phyloP scores from a whole-genome alignment of 2,888 invertebrate genomes.

The Carcina quercana region DNA sequence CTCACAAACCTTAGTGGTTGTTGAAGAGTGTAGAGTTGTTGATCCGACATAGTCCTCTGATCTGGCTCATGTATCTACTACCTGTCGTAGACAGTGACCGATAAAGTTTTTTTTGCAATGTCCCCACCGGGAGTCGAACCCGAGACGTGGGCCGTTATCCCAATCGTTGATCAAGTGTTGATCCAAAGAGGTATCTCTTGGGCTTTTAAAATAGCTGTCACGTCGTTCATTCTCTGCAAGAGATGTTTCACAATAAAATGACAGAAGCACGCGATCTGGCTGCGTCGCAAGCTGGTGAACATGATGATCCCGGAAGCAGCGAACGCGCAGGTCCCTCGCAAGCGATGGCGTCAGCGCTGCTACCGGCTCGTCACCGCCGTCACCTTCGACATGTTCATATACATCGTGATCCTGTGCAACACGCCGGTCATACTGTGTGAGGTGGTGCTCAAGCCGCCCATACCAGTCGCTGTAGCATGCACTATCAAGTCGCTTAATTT shows the following conservation, averaged over 20 bases:
- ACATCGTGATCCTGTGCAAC: conserved; percentile 53
- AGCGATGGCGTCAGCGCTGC: conserved; percentile 45
- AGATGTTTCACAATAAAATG: background rate
- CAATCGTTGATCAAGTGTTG: too few species aligned
- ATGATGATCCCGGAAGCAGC: conserved; percentile 46
- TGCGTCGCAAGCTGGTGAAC: conserved; percentile 52
- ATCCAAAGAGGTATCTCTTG: too few species aligned
- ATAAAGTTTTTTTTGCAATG: too few species aligned
- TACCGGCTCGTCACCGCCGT: conserved; percentile 43
- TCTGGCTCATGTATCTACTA: too few species aligned
- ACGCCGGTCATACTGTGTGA: conserved; percentile 60
- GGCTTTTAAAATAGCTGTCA: background rate
- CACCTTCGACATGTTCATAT: conserved; percentile 63
- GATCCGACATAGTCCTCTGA: too few species aligned
- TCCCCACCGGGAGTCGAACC: too few species aligned
- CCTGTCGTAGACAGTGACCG: too few species aligned
- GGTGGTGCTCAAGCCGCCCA: conserved; percentile 37
- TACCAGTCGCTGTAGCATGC: conserved; percentile 18
- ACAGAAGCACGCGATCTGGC: conserved; percentile 46
- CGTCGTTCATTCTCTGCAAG: background rate
- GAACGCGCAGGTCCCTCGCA: conserved; percentile 43
- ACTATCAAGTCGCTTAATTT: conserved; percentile 50
- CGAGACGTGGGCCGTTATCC: too few species aligned
- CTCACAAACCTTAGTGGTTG: too few species aligned
- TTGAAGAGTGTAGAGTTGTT: too few species aligned